Conservation (phyloP, 2,113 vertebrate genomes). For the Forbesichthys papilliferus region DNA sequence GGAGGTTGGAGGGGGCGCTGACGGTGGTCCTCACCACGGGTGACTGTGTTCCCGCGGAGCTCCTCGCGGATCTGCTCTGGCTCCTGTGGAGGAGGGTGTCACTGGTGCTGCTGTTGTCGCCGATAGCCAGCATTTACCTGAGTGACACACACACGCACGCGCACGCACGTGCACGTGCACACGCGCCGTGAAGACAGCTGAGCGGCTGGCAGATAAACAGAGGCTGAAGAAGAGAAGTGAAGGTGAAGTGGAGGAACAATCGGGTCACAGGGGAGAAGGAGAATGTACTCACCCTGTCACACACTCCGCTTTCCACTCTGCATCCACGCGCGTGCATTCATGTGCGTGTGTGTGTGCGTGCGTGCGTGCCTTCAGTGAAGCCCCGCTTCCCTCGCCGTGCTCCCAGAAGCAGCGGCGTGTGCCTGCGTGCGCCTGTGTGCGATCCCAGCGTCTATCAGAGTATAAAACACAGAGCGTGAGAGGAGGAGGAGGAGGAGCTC, state of each 20-base stretch:
- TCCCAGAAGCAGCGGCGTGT: slow-evolving; percentile 7
- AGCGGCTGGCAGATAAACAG: neutral
- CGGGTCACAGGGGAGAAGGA: neutral
- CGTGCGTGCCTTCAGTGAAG: slow-evolving; percentile 14
- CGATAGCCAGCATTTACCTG: slow-evolving; percentile 52
- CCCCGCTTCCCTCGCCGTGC: slow-evolving; percentile 28
- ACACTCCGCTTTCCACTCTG: slow-evolving; percentile 6
- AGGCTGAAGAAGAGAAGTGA: neutral
- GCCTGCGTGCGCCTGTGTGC: slow-evolving; percentile 27
- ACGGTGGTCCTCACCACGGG: neutral
- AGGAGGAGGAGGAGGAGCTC: slow-evolving; percentile 46
- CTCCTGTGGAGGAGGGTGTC: slow-evolving; percentile 6
- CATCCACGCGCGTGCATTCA: neutral
- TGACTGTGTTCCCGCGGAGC: slow-evolving; percentile 7
- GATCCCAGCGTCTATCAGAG: slow-evolving; percentile 39
- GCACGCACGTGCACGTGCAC: neutral
- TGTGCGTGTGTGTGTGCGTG: neutral
- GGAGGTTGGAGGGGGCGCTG: slow-evolving; percentile 12
- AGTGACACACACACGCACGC: slow-evolving; percentile 1
- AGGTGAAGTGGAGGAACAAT: neutral
- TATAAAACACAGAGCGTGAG: slow-evolving; percentile 46
- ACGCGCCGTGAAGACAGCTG: slow-evolving; percentile 8
- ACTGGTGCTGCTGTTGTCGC: slow-evolving; percentile 42
- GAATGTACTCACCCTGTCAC: slow-evolving; percentile 44
- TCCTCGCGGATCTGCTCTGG: slow-evolving; percentile 29